A percentile compares a stretch with the other conserved stretches of the same genome.
These are phyloP conservation scores for Ageneiosus marmoratus DNA, from an alignment of 2,113 vertebrate species.

Conservation along the genomic window DNA sequence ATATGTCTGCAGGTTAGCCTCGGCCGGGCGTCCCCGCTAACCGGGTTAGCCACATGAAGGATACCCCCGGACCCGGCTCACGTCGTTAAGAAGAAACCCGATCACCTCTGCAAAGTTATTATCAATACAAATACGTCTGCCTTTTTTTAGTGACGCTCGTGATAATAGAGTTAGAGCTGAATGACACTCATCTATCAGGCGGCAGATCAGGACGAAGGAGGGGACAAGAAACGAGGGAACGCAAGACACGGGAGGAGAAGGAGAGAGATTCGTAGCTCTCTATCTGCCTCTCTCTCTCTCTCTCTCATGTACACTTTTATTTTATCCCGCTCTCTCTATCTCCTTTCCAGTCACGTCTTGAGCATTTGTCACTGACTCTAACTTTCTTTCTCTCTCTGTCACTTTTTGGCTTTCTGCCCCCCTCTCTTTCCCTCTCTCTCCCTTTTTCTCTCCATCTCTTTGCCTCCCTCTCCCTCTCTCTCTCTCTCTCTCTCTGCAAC, in stretches of 20 bases:
- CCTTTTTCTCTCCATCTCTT: not conserved
- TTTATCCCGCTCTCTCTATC: too few relatives aligned
- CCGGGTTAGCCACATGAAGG: constrained; percentile 57
- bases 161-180: constrained; percentile 63
- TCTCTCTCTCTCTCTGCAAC: not conserved
- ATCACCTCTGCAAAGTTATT: constrained; percentile 57
- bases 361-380: too few relatives aligned
- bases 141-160: constrained; percentile 43
- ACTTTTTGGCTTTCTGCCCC: too few relatives aligned
- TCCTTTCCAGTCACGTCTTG: too few relatives aligned
- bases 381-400: too few relatives aligned
- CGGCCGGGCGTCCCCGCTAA: constrained; percentile 44
- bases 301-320: too few relatives aligned
- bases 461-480: not conserved
- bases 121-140: constrained; percentile 68
- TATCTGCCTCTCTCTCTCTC: not conserved
- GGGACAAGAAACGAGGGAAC: not conserved
- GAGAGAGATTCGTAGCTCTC: not conserved
- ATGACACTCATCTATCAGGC: constrained; percentile 60
- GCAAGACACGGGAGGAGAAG: not conserved
- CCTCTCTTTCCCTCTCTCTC: not conserved
- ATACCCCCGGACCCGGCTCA: constrained; percentile 47
- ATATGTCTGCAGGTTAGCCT: constrained; percentile 60
- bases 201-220: constrained; percentile 44
- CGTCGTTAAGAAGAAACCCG: constrained; percentile 59